Base-by-base conservation (phyloP, 2,113 vertebrate genomes). In the Aepyceros melampus region DNA sequence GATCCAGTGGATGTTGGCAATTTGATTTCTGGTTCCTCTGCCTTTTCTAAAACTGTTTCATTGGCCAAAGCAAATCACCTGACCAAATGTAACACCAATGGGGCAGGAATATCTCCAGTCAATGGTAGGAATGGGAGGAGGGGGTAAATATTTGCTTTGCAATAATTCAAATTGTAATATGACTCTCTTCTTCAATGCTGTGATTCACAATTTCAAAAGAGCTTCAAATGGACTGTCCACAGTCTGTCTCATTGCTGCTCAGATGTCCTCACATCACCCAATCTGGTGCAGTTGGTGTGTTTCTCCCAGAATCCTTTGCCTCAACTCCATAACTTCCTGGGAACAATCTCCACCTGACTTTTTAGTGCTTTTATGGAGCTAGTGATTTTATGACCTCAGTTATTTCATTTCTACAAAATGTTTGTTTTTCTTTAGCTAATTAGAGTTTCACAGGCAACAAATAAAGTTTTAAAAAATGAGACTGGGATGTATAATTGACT, bases 361-460 rank as follows among this genome's bases (percentile, higher is more conserved):
- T 94, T 36, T 12, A 91, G 89, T 82, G 79, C 36, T 83, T 84
- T 33, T 21, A 33, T 19, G 36, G 51, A 53, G 56, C 87, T 64
- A 31, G 45, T 29, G 71, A 36, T 87, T 96, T 97, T 95, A 96
- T 27, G 92, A 43, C 62, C 40, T 92, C 51, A 0, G 40, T 93
- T 87, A 56, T 78, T 60, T 95, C 82, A 15, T 76, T 85, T 49
- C 92, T 79, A 40, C 71, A 93, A 95, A 88, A 36, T 88, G 90
- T 97, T 96, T 96, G 95, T 91, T 96, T 96, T 90, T 82, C 87
- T 90, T 64, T n/a, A 91, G 84, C 95, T 96, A 92, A 98, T 97
- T 94, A 87, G 96, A 95, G 62, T 96, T 96, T 97, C 92, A 96
- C 16, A 76, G 84, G 71, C 94, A 95, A 95, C 89, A 98, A 96